A percentile compares a stretch with the other conserved stretches of the same genome.
These are phyloP conservation scores for Stigmatopora nigra DNA, from an alignment of 2,113 vertebrate genomes.

Conservation along the genomic window DNA sequence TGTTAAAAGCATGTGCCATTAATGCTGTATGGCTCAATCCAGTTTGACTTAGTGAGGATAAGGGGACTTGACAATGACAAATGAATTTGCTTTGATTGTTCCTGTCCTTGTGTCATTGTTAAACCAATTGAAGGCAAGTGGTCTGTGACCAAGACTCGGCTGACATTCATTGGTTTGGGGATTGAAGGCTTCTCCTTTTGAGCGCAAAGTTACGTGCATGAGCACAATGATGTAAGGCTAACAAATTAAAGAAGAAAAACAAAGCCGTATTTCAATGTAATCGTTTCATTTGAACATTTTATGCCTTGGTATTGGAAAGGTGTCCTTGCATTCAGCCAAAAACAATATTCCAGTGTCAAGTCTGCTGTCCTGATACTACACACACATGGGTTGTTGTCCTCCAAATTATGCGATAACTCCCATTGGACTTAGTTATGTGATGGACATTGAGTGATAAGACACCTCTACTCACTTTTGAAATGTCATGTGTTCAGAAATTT, in stretches of 20 bases:
- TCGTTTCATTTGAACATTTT: constrained; percentile 9
- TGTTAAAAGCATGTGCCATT: background rate
- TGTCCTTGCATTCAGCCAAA: constrained; percentile 4
- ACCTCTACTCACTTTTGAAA: constrained; percentile 6
- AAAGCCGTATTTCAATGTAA: background rate
- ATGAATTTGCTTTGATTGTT: constrained; percentile 1
- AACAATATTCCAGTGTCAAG: background rate
- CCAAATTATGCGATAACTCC: background rate
- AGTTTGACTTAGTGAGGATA: background rate
- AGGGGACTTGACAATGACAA: background rate
- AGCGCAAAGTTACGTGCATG: background rate
- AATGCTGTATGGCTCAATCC: background rate
- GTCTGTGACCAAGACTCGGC: constrained; percentile 5
- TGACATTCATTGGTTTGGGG: constrained; percentile 6
- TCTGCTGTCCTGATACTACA: background rate
- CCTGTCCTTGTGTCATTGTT: constrained; percentile 8
- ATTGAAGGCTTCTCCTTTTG: constrained; percentile 21
- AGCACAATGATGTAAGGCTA: background rate
- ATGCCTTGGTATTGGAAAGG: constrained; percentile 1
- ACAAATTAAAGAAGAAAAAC: background rate
- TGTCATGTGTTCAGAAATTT: constrained; percentile 18
- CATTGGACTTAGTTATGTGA: constrained; percentile 11
- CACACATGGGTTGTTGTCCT: constrained; percentile 2
- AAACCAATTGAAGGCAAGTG: constrained; percentile 23
- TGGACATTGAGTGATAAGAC: constrained; percentile 24